These are phyloP conservation scores for Crenichthys baileyi DNA, from an alignment of 2,797 vertebrate species.

Conservation along the genomic window DNA sequence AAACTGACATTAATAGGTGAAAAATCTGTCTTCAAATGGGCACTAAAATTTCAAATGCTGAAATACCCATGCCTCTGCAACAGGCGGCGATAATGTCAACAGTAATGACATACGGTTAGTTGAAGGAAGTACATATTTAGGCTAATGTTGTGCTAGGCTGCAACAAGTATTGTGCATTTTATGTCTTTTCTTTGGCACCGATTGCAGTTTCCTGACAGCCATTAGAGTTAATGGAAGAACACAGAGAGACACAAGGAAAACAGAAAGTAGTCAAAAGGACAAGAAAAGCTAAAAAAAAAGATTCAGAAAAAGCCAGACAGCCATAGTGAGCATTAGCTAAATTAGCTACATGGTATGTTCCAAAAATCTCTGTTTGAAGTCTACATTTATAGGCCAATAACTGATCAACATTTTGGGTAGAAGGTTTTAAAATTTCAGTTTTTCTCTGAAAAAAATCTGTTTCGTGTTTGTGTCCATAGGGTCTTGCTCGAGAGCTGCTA, in stretches of 20 bases:
- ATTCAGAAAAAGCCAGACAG: no score
- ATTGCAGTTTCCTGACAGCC: not conserved
- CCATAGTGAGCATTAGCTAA: no score
- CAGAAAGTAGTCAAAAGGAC: not conserved
- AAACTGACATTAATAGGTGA: not conserved
- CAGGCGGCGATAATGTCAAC: not conserved
- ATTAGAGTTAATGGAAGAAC: conserved; percentile 1
- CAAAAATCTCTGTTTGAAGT: no score
- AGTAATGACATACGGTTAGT: not conserved
- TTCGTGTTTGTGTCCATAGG: no score
- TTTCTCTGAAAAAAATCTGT: no score
- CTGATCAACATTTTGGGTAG: no score
- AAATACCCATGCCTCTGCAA: not conserved
- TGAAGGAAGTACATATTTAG: not conserved
- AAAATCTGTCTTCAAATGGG: not conserved
- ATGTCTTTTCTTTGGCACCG: not conserved
- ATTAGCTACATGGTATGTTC: no score
- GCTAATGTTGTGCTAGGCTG: not conserved
- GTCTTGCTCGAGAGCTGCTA: no score
- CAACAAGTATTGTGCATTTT: not conserved
- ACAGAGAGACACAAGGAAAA: not conserved
- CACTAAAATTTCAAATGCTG: not conserved
- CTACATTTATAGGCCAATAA: no score
- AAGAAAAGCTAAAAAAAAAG: not conserved
- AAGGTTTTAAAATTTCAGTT: no score